phyloP scores from a whole-genome alignment of 1,140 invertebrate genomes.

The Cephus cinctus region DNA sequence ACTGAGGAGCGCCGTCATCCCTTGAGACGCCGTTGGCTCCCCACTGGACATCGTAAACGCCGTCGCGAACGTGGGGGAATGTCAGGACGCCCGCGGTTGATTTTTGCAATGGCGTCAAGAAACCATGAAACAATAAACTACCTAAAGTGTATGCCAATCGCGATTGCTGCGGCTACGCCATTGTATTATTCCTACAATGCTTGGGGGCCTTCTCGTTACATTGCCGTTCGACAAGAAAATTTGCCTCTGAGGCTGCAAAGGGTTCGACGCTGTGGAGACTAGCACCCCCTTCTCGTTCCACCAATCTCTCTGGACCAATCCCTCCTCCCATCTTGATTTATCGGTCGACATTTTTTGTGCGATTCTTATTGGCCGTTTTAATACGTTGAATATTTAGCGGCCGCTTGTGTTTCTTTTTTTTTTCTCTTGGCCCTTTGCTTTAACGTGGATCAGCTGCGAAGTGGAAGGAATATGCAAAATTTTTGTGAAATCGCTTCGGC shows the following conservation, averaged over 20 bases:
- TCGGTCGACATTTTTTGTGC: conserved; percentile 41
- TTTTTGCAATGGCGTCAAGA: conserved; percentile 29
- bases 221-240: conserved; percentile 36
- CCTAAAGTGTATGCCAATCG: neutral
- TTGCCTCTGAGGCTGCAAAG: conserved; percentile 27
- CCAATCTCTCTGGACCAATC: neutral
- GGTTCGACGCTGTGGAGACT: neutral
- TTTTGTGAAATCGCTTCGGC: too few relatives aligned
- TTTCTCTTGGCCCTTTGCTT: too few relatives aligned
- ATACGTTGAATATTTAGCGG: conserved; percentile 35
- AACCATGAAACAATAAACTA: neutral
- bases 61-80: conserved; percentile 33
- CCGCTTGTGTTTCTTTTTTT: neutral
- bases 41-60: too few relatives aligned
- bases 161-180: conserved; percentile 10
- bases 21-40: too few relatives aligned
- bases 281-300: neutral
- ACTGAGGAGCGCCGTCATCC: conserved; percentile 3
- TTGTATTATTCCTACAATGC: conserved; percentile 9
- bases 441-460: too few relatives aligned
- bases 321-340: conserved; percentile 33
- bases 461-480: too few relatives aligned
- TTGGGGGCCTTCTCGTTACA: conserved; percentile 23
- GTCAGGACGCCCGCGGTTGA: conserved; percentile 23
- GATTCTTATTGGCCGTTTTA: conserved; percentile 47